phyloP scores from a whole-genome alignment of 2,888 invertebrate genomes.

The Dicycla oo region DNA sequence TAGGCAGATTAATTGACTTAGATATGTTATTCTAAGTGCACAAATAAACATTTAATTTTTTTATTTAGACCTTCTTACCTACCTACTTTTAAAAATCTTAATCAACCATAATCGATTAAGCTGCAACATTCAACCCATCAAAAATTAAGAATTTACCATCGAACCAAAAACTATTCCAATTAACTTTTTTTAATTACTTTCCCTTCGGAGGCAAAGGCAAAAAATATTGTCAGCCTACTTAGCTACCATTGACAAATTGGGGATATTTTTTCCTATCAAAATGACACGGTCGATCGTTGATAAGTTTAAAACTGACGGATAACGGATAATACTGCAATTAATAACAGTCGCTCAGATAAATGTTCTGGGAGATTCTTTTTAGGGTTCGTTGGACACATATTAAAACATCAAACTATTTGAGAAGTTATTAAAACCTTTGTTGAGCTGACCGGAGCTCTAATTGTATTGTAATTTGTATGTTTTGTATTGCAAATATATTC shows the following conservation, averaged over 20 bases:
- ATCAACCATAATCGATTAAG: slow-evolving; percentile 36
- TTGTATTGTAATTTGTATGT: not conserved
- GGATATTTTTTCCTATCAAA: slow-evolving; percentile 71
- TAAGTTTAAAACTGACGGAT: slow-evolving; percentile 76
- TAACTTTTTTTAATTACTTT: slow-evolving; percentile 77
- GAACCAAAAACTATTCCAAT: slow-evolving; percentile 69
- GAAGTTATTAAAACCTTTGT: not conserved
- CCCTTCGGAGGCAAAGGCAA: slow-evolving; percentile 65
- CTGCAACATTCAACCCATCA: slow-evolving; percentile 43
- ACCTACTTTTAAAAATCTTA: not conserved
- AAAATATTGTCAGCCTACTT: slow-evolving; percentile 71
- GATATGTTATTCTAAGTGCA: too few species aligned
- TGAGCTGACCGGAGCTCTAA: not conserved
- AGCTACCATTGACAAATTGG: slow-evolving; percentile 77
- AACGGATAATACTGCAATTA: slow-evolving; percentile 79
- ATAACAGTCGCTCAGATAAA: slow-evolving; percentile 76
- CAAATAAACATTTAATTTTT: too few species aligned
- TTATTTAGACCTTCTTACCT: too few species aligned
- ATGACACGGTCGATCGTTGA: slow-evolving; percentile 74
- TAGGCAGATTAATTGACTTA: too few species aligned
- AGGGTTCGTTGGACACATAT: slow-evolving; percentile 13
- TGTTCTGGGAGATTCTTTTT: slow-evolving; percentile 53
- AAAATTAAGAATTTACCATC: slow-evolving; percentile 60
- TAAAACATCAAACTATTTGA: not conserved
- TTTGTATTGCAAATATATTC: not conserved